A percentile compares a stretch with the other conserved stretches of the same genome.
phyloP scores from a whole-genome alignment of 2,797 vertebrate genomes.

The Octomys mimax region DNA sequence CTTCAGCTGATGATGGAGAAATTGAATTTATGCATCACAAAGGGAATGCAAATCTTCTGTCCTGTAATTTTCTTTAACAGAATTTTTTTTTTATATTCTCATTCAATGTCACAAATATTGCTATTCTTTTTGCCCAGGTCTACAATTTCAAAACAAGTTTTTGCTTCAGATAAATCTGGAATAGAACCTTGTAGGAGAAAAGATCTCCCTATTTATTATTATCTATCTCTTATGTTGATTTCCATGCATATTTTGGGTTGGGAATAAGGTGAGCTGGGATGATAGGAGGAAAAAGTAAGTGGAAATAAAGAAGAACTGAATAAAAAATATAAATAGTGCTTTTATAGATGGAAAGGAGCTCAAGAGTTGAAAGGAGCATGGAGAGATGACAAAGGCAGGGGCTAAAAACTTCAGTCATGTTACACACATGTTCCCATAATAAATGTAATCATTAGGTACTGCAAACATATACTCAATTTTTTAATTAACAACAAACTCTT shows the following conservation, averaged over 20 bases:
- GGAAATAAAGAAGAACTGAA: neutral
- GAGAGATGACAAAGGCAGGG: neutral
- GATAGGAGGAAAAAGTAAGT: neutral
- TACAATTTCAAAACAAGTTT: slow-evolving; percentile 69
- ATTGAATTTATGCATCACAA: slow-evolving; percentile 74
- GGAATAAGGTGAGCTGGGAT: neutral
- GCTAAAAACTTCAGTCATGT: neutral
- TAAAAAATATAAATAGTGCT: neutral
- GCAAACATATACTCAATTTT: neutral
- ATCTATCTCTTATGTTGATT: neutral
- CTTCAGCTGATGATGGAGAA: slow-evolving; percentile 81
- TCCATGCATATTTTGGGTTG: neutral
- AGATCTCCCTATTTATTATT: neutral
- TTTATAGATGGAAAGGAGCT: neutral
- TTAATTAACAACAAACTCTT: neutral
- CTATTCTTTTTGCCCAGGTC: neutral
- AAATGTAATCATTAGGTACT: neutral
- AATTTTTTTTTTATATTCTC: slow-evolving; percentile 69
- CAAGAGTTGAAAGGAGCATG: neutral
- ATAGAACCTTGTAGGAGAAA: slow-evolving; percentile 61
- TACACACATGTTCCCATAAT: neutral
- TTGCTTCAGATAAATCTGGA: slow-evolving; percentile 66
- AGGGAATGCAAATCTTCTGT: slow-evolving; percentile 63
- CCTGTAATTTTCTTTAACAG: slow-evolving; percentile 75
- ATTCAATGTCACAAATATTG: slow-evolving; percentile 65